These are phyloP conservation scores for Kryphioiulus occultus DNA, from an alignment of 2,888 invertebrate genomes.

Conservation along the genomic window DNA sequence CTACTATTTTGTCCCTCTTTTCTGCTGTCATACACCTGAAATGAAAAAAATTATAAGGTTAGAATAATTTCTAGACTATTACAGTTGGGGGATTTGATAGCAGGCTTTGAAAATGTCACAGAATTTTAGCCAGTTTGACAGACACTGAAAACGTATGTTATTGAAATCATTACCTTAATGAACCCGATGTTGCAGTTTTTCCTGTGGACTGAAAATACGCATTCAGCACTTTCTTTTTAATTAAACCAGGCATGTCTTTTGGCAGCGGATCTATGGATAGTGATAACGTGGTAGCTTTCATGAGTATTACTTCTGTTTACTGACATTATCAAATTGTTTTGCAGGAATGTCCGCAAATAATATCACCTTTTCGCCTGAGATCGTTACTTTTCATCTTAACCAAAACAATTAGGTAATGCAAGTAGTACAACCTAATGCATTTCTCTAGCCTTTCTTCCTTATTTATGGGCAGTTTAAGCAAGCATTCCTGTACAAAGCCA, in stretches of 20 bases:
- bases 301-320: too few relatives aligned
- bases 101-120: too few relatives aligned
- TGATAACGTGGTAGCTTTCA: too few relatives aligned
- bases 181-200: not conserved
- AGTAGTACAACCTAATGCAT: not conserved
- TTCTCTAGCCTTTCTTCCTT: not conserved
- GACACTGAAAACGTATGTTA: not conserved
- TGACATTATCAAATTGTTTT: too few relatives aligned
- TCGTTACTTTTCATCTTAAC: not conserved
- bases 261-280: conserved; percentile 32
- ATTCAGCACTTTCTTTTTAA: not conserved
- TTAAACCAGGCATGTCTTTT: not conserved
- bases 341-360: too few relatives aligned
- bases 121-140: too few relatives aligned
- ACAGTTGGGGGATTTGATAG: too few relatives aligned
- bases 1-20: conserved; percentile 17
- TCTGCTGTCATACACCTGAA: not conserved
- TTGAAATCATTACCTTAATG: not conserved
- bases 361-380: conserved; percentile 4
- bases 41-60: not conserved
- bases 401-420: not conserved
- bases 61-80: not conserved
- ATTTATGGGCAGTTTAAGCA: not conserved
- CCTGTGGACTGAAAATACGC: not conserved
- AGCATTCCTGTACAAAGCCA: not conserved